phyloP scores from a whole-genome alignment of 2,888 invertebrate genomes.

The Pemphredon lugubris region DNA sequence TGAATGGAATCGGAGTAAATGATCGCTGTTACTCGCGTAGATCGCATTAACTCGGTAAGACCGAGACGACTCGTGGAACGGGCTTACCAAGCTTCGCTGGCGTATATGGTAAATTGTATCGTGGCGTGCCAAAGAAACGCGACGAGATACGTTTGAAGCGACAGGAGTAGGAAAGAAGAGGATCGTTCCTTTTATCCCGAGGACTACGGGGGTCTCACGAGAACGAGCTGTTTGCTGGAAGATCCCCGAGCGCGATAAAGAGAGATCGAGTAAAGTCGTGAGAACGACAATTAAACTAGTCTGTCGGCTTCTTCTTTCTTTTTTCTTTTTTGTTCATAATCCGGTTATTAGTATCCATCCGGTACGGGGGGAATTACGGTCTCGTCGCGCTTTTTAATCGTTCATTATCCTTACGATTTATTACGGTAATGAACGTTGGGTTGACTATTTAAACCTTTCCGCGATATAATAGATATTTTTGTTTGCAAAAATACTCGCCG shows the following conservation, averaged over 20 bases:
- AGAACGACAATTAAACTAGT: slow-evolving; percentile 21
- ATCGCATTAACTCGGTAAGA: not conserved
- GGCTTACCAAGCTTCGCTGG: too few relatives aligned
- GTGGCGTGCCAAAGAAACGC: not conserved
- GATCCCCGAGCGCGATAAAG: slow-evolving; percentile 18
- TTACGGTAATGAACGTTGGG: too few relatives aligned
- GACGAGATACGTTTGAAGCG: not conserved
- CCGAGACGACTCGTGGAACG: too few relatives aligned
- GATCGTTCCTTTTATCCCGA: slow-evolving; percentile 7
- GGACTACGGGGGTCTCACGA: slow-evolving; percentile 11
- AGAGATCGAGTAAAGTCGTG: slow-evolving; percentile 13
- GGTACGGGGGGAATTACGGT: too few relatives aligned
- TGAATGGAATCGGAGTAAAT: slow-evolving; percentile 13
- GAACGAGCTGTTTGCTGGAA: slow-evolving; percentile 5
- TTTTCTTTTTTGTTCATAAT: not conserved
- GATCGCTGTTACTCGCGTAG: not conserved
- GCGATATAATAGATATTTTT: too few relatives aligned
- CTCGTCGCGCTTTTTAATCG: too few relatives aligned
- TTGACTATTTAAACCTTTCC: too few relatives aligned
- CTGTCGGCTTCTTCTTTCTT: slow-evolving; percentile 1
- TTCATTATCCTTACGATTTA: too few relatives aligned
- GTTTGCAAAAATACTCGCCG: too few relatives aligned
- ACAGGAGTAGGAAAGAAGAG: not conserved
- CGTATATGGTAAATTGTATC: not conserved
- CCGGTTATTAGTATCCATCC: not conserved